phyloP scores from a whole-genome alignment of 2,888 invertebrate genomes.

The Tachina grossa region DNA sequence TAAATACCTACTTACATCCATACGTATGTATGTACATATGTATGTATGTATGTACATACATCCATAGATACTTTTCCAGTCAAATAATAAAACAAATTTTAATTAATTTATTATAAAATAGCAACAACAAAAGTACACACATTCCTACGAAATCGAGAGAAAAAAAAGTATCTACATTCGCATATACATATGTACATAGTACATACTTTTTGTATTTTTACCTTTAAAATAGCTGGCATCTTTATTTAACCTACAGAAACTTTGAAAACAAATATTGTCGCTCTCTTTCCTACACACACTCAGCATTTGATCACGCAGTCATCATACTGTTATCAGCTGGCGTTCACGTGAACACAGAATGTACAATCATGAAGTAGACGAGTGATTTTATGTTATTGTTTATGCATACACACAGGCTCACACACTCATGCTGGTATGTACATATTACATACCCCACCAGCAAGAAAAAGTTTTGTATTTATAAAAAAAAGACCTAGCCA shows the following conservation, averaged over 20 bases:
- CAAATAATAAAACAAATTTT: slow-evolving; percentile 36
- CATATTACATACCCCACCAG: not conserved
- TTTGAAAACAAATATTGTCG: slow-evolving; percentile 81
- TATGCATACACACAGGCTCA: slow-evolving; percentile 42
- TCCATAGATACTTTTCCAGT: not conserved
- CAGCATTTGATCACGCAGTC: slow-evolving; percentile 82
- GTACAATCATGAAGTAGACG: slow-evolving; percentile 72
- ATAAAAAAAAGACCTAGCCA: slow-evolving; percentile 63
- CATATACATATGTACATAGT: not conserved
- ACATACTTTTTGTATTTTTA: slow-evolving; percentile 40
- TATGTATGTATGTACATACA: not conserved
- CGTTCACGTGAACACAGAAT: slow-evolving; percentile 91
- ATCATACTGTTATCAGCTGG: slow-evolving; percentile 86
- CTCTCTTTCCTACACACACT: slow-evolving; percentile 77
- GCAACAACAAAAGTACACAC: slow-evolving; percentile 13
- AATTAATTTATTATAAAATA: slow-evolving; percentile 54
- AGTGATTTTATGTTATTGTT: slow-evolving; percentile 71
- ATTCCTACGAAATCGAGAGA: not conserved
- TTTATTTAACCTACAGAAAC: slow-evolving; percentile 77
- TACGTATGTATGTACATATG: not conserved
- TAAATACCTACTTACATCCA: not conserved
- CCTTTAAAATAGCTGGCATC: slow-evolving; percentile 73
- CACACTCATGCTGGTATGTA: slow-evolving; percentile 12
- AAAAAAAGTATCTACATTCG: not conserved
- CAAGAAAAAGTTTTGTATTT: slow-evolving; percentile 48